These are phyloP conservation scores for Pantelozetes paolii DNA, from an alignment of 2,888 invertebrate genomes.

Conservation along the genomic window DNA sequence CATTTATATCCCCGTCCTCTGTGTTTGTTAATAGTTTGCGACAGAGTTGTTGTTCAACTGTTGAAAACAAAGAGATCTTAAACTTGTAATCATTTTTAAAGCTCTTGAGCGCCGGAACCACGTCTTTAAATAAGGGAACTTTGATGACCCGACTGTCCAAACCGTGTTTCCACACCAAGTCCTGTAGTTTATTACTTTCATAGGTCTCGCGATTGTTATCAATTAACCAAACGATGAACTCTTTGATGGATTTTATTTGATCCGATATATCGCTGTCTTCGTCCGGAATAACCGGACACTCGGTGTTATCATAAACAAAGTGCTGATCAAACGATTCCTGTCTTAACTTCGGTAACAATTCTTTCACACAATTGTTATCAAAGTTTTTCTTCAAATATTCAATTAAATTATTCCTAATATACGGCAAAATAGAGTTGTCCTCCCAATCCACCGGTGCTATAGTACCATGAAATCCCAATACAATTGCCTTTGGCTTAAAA, in stretches of 20 bases:
- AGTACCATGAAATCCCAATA: constrained; percentile 10
- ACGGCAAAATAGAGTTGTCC: neutral
- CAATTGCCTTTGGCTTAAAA: constrained; percentile 15
- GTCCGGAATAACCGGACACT: neutral
- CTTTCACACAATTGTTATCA: neutral
- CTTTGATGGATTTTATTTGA: neutral
- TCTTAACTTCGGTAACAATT: neutral
- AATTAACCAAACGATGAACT: neutral
- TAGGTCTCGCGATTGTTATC: neutral
- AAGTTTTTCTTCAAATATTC: neutral
- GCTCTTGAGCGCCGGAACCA: neutral
- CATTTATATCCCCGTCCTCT: neutral
- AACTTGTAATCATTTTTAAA: neutral
- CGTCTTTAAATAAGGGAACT: neutral
- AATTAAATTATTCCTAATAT: neutral
- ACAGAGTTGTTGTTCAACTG: neutral
- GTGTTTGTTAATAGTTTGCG: neutral
- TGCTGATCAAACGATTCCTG: constrained; percentile 16
- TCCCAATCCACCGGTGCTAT: neutral
- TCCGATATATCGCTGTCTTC: neutral
- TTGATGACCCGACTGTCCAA: neutral
- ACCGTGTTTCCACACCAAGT: neutral
- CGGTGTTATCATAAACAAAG: neutral
- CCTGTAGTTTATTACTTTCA: neutral
- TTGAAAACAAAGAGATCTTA: neutral